phyloP scores from a whole-genome alignment of 92 coral and sea anemone genomes.

The Epizoanthus stellaris region DNA sequence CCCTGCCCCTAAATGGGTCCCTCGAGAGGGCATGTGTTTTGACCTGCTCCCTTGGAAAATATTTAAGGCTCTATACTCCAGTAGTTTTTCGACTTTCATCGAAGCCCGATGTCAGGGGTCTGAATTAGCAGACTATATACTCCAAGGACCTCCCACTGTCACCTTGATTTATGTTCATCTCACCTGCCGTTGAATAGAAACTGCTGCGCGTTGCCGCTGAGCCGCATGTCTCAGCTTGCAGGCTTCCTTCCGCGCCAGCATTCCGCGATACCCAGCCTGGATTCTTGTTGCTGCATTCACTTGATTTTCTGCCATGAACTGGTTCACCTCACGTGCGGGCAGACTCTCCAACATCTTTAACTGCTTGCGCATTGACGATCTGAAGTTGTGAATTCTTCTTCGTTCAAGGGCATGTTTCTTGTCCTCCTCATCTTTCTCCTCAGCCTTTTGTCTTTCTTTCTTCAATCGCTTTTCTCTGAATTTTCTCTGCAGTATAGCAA shows the following conservation, averaged over 20 bases:
- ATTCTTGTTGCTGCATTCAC: slow-evolving; percentile 90
- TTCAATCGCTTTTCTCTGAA: slow-evolving; percentile 70
- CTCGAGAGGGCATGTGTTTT: too few species aligned
- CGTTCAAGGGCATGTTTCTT: slow-evolving; percentile 66
- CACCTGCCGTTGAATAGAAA: slow-evolving; percentile 89
- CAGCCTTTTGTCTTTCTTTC: slow-evolving; percentile 63
- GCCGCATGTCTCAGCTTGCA: slow-evolving; percentile 47
- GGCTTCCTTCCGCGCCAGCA: slow-evolving; percentile 62
- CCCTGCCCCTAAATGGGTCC: too few species aligned
- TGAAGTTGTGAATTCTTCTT: slow-evolving; percentile 78
- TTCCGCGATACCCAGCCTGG: slow-evolving; percentile 95
- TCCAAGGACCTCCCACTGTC: neutral
- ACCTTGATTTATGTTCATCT: neutral
- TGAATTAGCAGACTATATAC: neutral
- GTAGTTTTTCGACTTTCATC: too few species aligned
- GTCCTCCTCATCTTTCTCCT: slow-evolving; percentile 64
- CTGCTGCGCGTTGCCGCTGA: slow-evolving; percentile 74
- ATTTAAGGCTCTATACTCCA: too few species aligned
- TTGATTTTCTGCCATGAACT: slow-evolving; percentile 82
- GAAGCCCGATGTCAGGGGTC: too few species aligned
- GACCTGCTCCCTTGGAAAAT: too few species aligned
- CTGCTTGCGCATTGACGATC: slow-evolving; percentile 88
- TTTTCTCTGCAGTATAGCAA: slow-evolving; percentile 79
- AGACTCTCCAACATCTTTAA: slow-evolving; percentile 85
- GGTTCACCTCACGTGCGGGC: slow-evolving; percentile 92